Evolutionary conservation across 1,140 invertebrate species (phyloP).

Genomic region (fruit fly (Drosophila melanogaster)): DNA sequence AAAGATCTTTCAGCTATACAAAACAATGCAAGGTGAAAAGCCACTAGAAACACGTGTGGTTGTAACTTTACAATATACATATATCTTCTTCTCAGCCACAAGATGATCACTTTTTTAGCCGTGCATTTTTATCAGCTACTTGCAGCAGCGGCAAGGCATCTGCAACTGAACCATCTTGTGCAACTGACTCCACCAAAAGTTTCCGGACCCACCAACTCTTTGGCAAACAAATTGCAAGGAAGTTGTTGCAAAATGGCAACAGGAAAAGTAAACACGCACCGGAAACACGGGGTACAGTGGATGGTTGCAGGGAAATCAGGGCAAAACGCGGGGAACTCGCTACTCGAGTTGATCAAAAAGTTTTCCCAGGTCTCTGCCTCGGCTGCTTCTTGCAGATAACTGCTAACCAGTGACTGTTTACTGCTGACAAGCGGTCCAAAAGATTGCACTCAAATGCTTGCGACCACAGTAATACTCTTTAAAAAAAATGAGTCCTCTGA

Average conservation of each 20-base stretch:
- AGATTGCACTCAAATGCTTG: background rate
- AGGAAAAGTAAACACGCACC: conserved; percentile 69
- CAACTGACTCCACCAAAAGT: conserved; percentile 48
- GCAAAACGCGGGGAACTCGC: background rate
- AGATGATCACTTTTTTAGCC: background rate
- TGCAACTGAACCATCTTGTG: conserved; percentile 15
- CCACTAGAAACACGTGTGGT: too few relatives aligned
- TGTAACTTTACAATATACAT: too few relatives aligned
- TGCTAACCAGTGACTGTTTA: conserved; percentile 38
- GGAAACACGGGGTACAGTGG: conserved; percentile 23
- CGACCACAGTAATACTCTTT: background rate
- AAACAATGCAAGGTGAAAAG: too few relatives aligned
- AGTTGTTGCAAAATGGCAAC: conserved; percentile 75
- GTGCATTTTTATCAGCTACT: conserved; percentile 42
- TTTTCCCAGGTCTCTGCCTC: conserved; percentile 36
- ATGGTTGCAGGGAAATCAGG: too few relatives aligned
- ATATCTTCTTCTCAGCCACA: too few relatives aligned
- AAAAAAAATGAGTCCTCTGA: background rate
- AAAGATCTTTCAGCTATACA: too few relatives aligned
- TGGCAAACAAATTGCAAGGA: conserved; percentile 77
- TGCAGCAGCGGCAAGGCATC: conserved; percentile 34
- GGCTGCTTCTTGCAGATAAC: conserved; percentile 42
- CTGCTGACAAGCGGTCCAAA: conserved; percentile 26
- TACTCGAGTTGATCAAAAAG: conserved; percentile 44
- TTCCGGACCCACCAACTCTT: conserved; percentile 54